phyloP scores from a whole-genome alignment of 2,797 vertebrate species.

The Sphaeramia orbicularis region DNA sequence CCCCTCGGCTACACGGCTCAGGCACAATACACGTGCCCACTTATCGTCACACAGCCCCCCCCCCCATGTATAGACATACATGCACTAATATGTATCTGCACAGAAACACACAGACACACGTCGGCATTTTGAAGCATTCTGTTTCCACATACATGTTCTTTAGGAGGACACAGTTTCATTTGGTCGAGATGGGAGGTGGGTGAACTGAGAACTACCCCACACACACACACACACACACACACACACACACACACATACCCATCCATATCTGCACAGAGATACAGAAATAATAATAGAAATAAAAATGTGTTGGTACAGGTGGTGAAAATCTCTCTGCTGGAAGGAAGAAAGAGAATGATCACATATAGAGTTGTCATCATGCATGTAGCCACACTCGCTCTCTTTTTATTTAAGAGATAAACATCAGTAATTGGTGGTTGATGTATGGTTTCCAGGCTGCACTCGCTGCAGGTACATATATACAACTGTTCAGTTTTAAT shows the following conservation, averaged over 20 bases:
- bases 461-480: constrained; percentile 61
- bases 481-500: constrained; percentile 55
- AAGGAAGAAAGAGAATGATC: constrained; percentile 75
- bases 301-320: constrained; percentile 67
- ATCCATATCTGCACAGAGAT: constrained; percentile 69
- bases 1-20: constrained; percentile 89
- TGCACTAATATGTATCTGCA: constrained; percentile 37
- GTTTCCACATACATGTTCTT: constrained; percentile 28
- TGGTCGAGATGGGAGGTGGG: constrained; percentile 43
- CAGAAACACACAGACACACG: constrained; percentile 14
- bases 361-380: constrained; percentile 69
- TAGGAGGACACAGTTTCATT: constrained; percentile 22
- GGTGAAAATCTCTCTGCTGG: constrained; percentile 67
- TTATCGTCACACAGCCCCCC: constrained; percentile 17
- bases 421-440: constrained; percentile 78
- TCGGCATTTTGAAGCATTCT: constrained; percentile 27
- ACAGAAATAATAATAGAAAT: constrained; percentile 78
- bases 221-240: no score
- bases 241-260: neutral
- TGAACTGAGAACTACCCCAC: constrained; percentile 55
- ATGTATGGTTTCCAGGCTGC: constrained; percentile 59
- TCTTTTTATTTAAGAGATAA: constrained; percentile 82
- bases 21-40: constrained; percentile 68
- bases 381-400: constrained; percentile 72
- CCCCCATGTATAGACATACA: constrained; percentile 31